Evolutionary conservation across 1,140 invertebrate species (phyloP).

Genomic region (Polypedilum pembai): DNA sequence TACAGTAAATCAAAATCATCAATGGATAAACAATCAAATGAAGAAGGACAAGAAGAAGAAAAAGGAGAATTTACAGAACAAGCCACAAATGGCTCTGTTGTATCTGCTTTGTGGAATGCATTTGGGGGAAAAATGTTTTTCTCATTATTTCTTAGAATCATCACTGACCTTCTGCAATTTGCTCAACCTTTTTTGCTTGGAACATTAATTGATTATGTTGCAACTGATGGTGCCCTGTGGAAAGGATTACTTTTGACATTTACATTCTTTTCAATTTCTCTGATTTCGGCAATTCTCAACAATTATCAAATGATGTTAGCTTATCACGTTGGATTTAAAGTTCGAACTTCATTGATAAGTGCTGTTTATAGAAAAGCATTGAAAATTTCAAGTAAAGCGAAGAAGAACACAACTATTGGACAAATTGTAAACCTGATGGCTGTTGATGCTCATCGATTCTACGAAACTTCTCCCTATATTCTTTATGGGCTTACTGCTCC

Average conservation of each 20-base stretch:
- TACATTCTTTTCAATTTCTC: background rate
- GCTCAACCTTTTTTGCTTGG: constrained; percentile 65
- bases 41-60: background rate
- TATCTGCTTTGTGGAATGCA: constrained; percentile 49
- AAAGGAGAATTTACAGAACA: no score
- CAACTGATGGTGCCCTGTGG: background rate
- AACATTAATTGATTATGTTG: constrained; percentile 42
- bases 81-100: background rate
- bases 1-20: constrained; percentile 56
- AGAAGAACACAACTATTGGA: background rate
- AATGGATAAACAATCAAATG: constrained; percentile 45
- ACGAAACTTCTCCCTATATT: constrained; percentile 56
- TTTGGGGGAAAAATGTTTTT: constrained; percentile 74
- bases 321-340: constrained; percentile 77
- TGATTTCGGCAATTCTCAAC: background rate
- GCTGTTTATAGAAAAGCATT: constrained; percentile 83
- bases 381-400: constrained; percentile 59
- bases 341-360: constrained; percentile 79
- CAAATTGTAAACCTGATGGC: constrained; percentile 21
- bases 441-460: constrained; percentile 34
- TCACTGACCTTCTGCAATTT: constrained; percentile 78
- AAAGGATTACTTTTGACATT: background rate
- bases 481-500: constrained; percentile 41
- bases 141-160: constrained; percentile 63
- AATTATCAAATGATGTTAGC: constrained; percentile 63